These are phyloP conservation scores for Erythrolamprus reginae DNA, from an alignment of 2,113 vertebrate genomes.

Conservation along the genomic window DNA sequence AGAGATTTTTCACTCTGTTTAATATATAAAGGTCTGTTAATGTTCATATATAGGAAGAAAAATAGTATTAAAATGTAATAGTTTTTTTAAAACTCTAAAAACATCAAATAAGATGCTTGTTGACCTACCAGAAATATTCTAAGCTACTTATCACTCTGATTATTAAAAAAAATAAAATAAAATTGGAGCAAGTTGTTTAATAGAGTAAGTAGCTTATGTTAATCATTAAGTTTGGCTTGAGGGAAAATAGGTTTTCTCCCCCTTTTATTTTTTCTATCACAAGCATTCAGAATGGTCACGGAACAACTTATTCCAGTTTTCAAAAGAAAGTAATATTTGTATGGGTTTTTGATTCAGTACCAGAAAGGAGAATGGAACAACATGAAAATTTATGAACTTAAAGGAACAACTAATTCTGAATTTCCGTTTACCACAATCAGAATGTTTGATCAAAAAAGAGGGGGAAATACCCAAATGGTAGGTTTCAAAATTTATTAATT, in stretches of 20 bases:
- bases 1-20: background rate
- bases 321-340: background rate
- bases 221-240: conserved; percentile 67
- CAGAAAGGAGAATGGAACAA: background rate
- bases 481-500: conserved; percentile 5
- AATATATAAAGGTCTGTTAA: background rate
- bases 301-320: background rate
- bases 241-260: conserved; percentile 23
- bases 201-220: conserved; percentile 51
- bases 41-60: background rate
- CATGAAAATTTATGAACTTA: background rate
- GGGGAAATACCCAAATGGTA: background rate
- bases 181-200: conserved; percentile 52
- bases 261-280: conserved; percentile 14
- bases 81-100: background rate
- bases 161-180: conserved; percentile 24
- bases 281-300: conserved; percentile 7
- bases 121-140: conserved; percentile 11
- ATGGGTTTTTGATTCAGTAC: background rate
- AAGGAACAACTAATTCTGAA: background rate
- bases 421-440: fast-evolving
- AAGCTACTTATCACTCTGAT: background rate
- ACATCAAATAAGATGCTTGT: background rate
- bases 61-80: background rate
- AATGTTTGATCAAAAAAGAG: fast-evolving